Conservation (phyloP, 2,888 invertebrate genomes). For the Lycocerus yunnanus region DNA sequence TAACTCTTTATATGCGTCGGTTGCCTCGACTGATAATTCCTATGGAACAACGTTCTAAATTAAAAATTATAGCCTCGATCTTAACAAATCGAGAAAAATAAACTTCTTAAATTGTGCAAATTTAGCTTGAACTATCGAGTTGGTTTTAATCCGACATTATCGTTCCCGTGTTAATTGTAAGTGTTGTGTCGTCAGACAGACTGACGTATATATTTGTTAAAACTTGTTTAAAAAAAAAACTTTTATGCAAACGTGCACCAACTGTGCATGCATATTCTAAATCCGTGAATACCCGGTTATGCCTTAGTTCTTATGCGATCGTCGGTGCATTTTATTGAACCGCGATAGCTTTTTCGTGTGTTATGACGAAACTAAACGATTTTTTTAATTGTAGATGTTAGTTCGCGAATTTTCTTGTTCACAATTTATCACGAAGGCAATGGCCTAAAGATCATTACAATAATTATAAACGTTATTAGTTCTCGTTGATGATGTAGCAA, state of each 20-base stretch:
- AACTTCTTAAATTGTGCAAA: constrained; percentile 12
- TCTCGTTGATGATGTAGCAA: constrained; percentile 22
- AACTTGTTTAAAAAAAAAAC: constrained; percentile 32
- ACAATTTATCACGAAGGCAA: constrained; percentile 44
- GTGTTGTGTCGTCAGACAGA: constrained; percentile 46
- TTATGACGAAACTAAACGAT: constrained; percentile 51
- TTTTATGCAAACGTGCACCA: constrained; percentile 40
- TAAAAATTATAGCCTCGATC: constrained; percentile 15
- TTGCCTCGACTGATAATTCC: constrained; percentile 29
- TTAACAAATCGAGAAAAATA: not conserved
- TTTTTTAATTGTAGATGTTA: constrained; percentile 54
- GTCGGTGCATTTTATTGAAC: constrained; percentile 34
- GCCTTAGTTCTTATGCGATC: constrained; percentile 52
- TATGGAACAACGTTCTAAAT: constrained; percentile 23
- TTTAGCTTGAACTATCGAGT: constrained; percentile 15
- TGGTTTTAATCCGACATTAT: constrained; percentile 18
- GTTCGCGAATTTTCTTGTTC: constrained; percentile 49
- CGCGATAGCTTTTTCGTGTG: constrained; percentile 24
- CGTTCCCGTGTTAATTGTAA: constrained; percentile 48
- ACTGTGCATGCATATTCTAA: constrained; percentile 54
- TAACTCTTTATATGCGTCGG: constrained; percentile 17
- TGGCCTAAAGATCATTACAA: constrained; percentile 31
- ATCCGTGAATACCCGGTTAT: constrained; percentile 52
- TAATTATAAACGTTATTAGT: constrained; percentile 32
- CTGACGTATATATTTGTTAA: constrained; percentile 43